These are phyloP conservation scores for Acanthococcus lagerstroemiae DNA, from an alignment of 2,888 invertebrate genomes.

Conservation along the genomic window DNA sequence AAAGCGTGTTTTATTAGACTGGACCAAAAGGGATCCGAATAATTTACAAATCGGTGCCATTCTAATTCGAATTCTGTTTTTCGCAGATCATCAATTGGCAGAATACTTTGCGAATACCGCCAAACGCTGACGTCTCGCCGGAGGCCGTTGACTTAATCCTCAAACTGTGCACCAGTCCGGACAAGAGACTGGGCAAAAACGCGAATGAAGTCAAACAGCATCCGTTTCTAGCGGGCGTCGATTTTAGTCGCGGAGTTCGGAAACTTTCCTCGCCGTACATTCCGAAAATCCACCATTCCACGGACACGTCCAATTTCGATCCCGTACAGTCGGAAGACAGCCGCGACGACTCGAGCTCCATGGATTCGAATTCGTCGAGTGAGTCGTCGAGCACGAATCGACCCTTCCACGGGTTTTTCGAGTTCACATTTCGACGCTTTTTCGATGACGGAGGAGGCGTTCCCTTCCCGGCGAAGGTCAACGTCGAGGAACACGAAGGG, in stretches of 20 bases:
- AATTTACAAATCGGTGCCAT: too few relatives aligned
- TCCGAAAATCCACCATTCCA: slow-evolving; percentile 87
- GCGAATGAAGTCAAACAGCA: slow-evolving; percentile 90
- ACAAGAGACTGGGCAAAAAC: slow-evolving; percentile 79
- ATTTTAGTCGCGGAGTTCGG: slow-evolving; percentile 81
- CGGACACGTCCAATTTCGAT: slow-evolving; percentile 98
- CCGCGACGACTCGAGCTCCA: slow-evolving; percentile 65
- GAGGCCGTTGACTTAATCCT: slow-evolving; percentile 83
- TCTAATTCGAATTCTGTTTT: too few relatives aligned
- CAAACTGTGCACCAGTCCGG: slow-evolving; percentile 80
- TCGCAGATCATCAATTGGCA: slow-evolving; percentile 93
- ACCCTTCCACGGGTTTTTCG: slow-evolving; percentile 92
- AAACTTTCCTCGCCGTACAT: slow-evolving; percentile 83
- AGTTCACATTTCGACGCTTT: slow-evolving; percentile 97
- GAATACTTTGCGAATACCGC: slow-evolving; percentile 81
- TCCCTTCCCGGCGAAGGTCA: too few relatives aligned
- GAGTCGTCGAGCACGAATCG: slow-evolving; percentile 71
- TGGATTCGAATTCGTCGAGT: slow-evolving; percentile 71
- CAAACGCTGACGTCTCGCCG: slow-evolving; percentile 72
- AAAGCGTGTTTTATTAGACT: too few relatives aligned
- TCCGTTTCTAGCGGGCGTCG: slow-evolving; percentile 80
- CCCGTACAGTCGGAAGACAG: slow-evolving; percentile 84
- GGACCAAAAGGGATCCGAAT: too few relatives aligned
- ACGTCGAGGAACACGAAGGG: too few relatives aligned
- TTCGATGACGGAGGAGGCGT: slow-evolving; percentile 88